Base-by-base conservation (phyloP, 2,888 invertebrate genomes). In the Adela reaumurella region DNA sequence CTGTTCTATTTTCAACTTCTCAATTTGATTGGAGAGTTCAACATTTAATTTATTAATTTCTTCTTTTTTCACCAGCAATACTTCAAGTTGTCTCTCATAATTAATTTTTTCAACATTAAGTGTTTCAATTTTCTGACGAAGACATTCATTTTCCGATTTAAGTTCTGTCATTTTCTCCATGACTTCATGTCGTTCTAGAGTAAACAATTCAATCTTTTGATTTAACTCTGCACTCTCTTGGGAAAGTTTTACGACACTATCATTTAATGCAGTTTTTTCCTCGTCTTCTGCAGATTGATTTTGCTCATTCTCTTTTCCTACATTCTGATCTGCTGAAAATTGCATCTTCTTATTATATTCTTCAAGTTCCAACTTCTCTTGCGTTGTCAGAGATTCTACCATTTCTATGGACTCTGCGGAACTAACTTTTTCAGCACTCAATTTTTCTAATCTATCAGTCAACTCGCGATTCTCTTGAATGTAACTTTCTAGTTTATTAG, bases 391-490 rank as follows among this genome's bases (percentile, higher is more conserved):
- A 14, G 85, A 78, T 60, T 88, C 88, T 1, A 88, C 88, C 51
- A 88, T 88, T 70, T 88, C 88, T 47, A 89, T 89, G 46, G 88
- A 88, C 66, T 88, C 88, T 3, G 87, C 88, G 1, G 88, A 88
- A 48, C 88, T 88, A 1, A 87, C 87, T 60, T 88, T 88, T 62
- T 85, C 85, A 17, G 83, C 81, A 59, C 85, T 89, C 4, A 89
- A 60, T 63, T 90, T 90, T 56, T 88, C 86, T 29, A 90, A 68
- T 64, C 87, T 88, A 57, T 87, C 88, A 19, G 85, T 78, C 10
- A 90, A 67, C 52, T 89, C 90, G 57, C 87, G 86, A 61, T 90
- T 90, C 69, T 89, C 89, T 60, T 86, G 84, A 24, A 87, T 77
- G 57, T 85, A 87, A 58, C 78, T 81, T 54, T 86, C 84, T 46